Evolutionary conservation across 2,113 vertebrate species (phyloP), one percentile per base, ranked within the genome.

Genomic region (Perca fluviatilis): DNA sequence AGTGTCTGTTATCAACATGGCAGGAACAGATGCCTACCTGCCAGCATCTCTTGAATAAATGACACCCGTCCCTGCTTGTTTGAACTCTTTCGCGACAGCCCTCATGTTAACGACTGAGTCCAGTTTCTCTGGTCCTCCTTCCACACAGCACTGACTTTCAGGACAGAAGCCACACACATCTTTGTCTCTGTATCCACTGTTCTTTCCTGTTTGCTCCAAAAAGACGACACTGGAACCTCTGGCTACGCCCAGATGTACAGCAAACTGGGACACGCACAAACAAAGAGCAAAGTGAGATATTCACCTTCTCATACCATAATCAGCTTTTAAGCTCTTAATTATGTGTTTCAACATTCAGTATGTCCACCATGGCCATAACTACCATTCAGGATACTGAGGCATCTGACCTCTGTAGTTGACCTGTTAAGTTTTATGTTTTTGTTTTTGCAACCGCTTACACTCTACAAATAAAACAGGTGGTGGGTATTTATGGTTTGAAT

Each of bases 171-270:
- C 95, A 40, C 95, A 86, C 68, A 95, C 89, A 79, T 97, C 96
- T 27, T 57, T 87, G 27, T 97, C 94, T 40, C 9, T 88, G 91
- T 97, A 98, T 33, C 94, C 93, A 71, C 73, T 81, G 94, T 97
- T 97, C 92, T 94, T 96, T 77, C 94, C 96, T 16, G 94, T 95
- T 91, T 97, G 97, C 87, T 97, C 96, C 56, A 97, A 90, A 85
- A 94, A 87, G 82, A 97, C 80, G 0, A 83, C 89, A 67, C 91
- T 94, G 89, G 94, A 54, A 0, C 95, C 92, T 12, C 94, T 81
- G 81, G 94, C 93, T 74, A 96, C 58, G 27, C 97, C 97, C 61
- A 97, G 77, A 0, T 97, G 96, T 74, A 97, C 92, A 36, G 80
- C 85, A 46, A 98, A 90, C 97, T 97, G 88, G 23, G 43, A 82